These are phyloP conservation scores for Rhabdornis inornatus DNA, from an alignment of 2,113 vertebrate species.

Conservation along the genomic window DNA sequence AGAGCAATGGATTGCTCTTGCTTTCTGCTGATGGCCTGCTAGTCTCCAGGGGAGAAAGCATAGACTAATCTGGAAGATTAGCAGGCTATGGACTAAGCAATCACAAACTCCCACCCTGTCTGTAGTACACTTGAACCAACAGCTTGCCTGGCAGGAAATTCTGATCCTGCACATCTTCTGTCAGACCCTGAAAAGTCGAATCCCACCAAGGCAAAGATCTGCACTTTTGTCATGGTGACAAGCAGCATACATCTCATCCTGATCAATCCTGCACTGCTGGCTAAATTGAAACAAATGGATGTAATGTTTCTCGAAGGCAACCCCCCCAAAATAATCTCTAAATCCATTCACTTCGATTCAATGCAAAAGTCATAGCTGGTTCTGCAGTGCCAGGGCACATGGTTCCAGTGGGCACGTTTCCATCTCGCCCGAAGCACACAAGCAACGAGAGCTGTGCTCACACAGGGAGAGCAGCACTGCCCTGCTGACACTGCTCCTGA, in stretches of 20 bases:
- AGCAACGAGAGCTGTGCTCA: background rate
- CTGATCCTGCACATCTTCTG: slow-evolving; percentile 42
- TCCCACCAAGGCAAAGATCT: background rate
- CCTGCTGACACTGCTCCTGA: background rate
- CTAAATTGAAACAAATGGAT: background rate
- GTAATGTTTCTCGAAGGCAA: background rate
- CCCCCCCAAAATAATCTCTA: background rate
- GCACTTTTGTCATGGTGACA: slow-evolving; percentile 21
- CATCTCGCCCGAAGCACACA: background rate
- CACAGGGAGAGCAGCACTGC: background rate
- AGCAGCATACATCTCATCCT: background rate
- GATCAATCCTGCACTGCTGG: background rate
- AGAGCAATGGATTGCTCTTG: slow-evolving; percentile 37
- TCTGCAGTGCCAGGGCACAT: background rate
- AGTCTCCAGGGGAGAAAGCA: slow-evolving; percentile 12
- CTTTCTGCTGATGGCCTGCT: slow-evolving; percentile 45
- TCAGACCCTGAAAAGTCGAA: slow-evolving; percentile 4
- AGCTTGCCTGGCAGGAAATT: slow-evolving; percentile 43
- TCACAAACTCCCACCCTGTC: background rate
- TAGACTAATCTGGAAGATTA: slow-evolving; percentile 62
- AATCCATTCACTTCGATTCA: background rate
- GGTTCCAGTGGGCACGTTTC: background rate
- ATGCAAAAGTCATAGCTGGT: background rate
- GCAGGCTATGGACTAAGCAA: slow-evolving; percentile 26
- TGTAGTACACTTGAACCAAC: background rate